These are phyloP conservation scores for Mico argentatus DNA, from an alignment of 2,797 vertebrate genomes.

Conservation along the genomic window DNA sequence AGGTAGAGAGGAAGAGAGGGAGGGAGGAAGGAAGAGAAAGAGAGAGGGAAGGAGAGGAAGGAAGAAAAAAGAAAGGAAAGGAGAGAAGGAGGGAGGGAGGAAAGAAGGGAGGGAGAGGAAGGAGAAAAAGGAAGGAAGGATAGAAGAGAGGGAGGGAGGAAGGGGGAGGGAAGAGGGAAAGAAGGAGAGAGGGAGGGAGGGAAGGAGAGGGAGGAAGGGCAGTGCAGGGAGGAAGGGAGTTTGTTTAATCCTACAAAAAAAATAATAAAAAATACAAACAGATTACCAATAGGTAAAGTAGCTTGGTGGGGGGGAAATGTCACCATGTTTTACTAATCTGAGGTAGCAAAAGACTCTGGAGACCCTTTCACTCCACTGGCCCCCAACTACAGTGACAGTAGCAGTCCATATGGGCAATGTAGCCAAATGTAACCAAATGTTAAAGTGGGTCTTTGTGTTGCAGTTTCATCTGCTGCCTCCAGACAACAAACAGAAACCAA, in stretches of 20 bases:
- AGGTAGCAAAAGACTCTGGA: background rate
- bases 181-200: background rate
- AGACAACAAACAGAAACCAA: background rate
- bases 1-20: too few relatives aligned
- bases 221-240: background rate
- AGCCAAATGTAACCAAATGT: background rate
- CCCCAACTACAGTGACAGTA: background rate
- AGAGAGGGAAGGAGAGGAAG: background rate
- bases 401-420: background rate
- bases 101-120: background rate
- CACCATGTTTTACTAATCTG: background rate
- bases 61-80: too few relatives aligned
- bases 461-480: background rate
- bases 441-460: background rate
- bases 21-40: too few relatives aligned
- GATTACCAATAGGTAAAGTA: background rate
- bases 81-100: rapidly evolving
- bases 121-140: too few relatives aligned
- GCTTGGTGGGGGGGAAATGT: too few relatives aligned
- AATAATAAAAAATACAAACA: background rate
- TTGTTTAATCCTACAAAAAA: background rate
- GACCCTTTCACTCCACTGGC: background rate
- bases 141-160: background rate
- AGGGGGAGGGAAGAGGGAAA: rapidly evolving
- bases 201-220: background rate